Conservation (phyloP, 2,113 vertebrate genomes). For the Nibea albiflora region DNA sequence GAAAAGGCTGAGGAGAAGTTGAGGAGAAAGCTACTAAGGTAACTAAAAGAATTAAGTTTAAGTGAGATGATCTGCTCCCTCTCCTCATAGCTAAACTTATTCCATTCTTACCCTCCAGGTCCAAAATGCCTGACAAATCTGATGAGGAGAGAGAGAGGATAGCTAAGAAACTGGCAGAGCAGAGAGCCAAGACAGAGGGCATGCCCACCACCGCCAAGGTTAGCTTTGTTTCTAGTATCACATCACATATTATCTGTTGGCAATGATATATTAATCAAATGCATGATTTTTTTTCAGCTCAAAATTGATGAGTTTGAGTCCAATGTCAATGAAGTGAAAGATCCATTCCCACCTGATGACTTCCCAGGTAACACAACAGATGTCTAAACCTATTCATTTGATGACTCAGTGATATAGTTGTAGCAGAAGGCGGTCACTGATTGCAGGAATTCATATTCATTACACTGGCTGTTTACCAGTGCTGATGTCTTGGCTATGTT, state of each 20-base stretch:
- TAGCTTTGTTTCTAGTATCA: slow-evolving; percentile 25
- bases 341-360: slow-evolving; percentile 97
- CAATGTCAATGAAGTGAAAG: slow-evolving; percentile 97
- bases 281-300: slow-evolving; percentile 82
- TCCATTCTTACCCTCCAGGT: slow-evolving; percentile 75
- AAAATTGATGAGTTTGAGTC: slow-evolving; percentile 99
- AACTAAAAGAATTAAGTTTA: neutral
- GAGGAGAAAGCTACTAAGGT: slow-evolving; percentile 91
- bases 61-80: neutral
- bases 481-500: slow-evolving; percentile 41
- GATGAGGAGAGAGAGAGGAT: slow-evolving; percentile 91
- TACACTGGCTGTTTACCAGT: slow-evolving; percentile 41
- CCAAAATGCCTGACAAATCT: slow-evolving; percentile 88
- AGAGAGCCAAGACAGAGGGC: slow-evolving; percentile 92
- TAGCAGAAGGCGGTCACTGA: slow-evolving; percentile 12
- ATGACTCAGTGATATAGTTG: neutral
- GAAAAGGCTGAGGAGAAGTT: slow-evolving; percentile 94
- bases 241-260: neutral
- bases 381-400: neutral
- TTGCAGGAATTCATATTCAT: slow-evolving; percentile 33
- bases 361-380: slow-evolving; percentile 90
- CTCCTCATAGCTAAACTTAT: neutral
- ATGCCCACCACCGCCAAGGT: slow-evolving; percentile 98
- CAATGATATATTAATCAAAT: neutral
- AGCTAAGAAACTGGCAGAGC: slow-evolving; percentile 92